Conservation (phyloP, 1,140 invertebrate genomes). For the Cecropterus lyciades region DNA sequence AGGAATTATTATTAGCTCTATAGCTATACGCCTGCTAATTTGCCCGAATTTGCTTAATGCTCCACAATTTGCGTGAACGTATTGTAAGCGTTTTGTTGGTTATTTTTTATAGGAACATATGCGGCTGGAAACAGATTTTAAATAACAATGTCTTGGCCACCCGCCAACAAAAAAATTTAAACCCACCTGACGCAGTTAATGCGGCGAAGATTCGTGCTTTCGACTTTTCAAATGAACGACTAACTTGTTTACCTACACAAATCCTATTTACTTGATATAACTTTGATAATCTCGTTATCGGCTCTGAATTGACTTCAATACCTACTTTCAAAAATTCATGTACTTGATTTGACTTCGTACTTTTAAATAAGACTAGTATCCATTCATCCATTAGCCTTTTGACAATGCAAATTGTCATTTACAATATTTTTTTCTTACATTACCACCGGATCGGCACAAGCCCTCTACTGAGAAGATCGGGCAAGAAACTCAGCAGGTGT, state of each 20-base stretch:
- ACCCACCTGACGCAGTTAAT: conserved; percentile 58
- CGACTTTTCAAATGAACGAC: conserved; percentile 38
- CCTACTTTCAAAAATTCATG: too few species aligned
- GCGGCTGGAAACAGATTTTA: conserved; percentile 48
- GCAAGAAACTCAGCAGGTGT: too few species aligned
- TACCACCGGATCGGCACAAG: too few species aligned
- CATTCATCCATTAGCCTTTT: too few species aligned
- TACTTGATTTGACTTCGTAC: too few species aligned
- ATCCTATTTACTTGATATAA: conserved; percentile 35
- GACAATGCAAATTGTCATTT: too few species aligned
- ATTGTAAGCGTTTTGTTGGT: conserved; percentile 45
- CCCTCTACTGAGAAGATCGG: too few species aligned
- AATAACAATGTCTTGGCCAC: conserved; percentile 61
- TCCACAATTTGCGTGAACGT: conserved; percentile 55
- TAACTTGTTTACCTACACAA: conserved; percentile 36
- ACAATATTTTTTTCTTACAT: too few species aligned
- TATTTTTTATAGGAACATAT: conserved; percentile 17
- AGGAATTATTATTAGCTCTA: conserved; percentile 48
- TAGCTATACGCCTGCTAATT: conserved; percentile 55
- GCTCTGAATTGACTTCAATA: not conserved
- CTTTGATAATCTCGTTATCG: conserved; percentile 34
- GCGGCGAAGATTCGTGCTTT: conserved; percentile 43
- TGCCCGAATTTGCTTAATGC: conserved; percentile 67
- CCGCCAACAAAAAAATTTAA: conserved; percentile 62
- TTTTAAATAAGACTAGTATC: too few species aligned